Percentiles rank a stretch among this genome's conserved stretches.
Conservation (phyloP, 92 coral and sea anemone genomes). For the Umimayanthus chanpuru region DNA sequence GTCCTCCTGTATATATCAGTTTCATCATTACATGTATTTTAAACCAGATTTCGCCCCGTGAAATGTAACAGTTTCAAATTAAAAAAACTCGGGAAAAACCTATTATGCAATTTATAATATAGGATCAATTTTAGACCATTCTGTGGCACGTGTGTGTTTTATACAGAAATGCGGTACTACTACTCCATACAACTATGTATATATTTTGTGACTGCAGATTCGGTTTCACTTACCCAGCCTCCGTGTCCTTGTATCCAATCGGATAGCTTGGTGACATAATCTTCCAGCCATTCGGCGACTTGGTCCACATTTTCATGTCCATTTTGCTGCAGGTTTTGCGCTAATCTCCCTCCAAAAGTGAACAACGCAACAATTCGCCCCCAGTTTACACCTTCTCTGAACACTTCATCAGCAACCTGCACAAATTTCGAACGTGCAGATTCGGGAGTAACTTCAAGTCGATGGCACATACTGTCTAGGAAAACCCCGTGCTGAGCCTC, state of each 20-base stretch:
- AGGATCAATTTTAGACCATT: background rate
- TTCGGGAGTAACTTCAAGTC: conserved; percentile 66
- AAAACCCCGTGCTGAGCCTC: conserved; percentile 72
- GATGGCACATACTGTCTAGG: conserved; percentile 73
- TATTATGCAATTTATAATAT: background rate
- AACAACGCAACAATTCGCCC: conserved; percentile 86
- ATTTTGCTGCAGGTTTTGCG: conserved; percentile 64
- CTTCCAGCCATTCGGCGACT: conserved; percentile 72
- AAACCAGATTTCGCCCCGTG: background rate
- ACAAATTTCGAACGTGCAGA: conserved; percentile 81
- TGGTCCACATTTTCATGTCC: conserved; percentile 72
- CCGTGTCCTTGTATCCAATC: conserved; percentile 79
- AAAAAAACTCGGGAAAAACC: background rate
- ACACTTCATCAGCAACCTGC: conserved; percentile 91
- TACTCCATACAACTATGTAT: background rate
- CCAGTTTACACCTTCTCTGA: conserved; percentile 89
- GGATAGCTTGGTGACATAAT: conserved; percentile 66
- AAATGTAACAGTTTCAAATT: background rate
- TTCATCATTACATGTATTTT: background rate
- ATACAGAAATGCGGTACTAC: background rate
- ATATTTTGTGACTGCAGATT: background rate
- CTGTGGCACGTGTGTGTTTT: background rate
- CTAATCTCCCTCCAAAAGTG: conserved; percentile 80
- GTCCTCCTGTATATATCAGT: background rate
- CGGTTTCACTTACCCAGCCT: conserved; percentile 75